Evolutionary conservation across 2,113 vertebrate genomes (phyloP).

Genomic region (Natator depressus): DNA sequence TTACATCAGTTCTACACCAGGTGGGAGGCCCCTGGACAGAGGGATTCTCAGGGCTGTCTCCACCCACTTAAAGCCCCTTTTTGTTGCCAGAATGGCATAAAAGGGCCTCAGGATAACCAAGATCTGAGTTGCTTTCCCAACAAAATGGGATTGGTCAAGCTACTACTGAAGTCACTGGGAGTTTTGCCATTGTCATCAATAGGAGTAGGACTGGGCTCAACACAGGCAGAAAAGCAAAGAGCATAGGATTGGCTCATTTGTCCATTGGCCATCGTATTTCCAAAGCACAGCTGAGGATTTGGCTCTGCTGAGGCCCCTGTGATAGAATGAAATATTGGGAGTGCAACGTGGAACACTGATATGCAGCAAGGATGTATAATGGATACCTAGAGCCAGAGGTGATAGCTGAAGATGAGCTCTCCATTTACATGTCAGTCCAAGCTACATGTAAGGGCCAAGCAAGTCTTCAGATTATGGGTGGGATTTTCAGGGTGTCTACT

Average conservation of each 20-base stretch:
- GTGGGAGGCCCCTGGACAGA: not conserved
- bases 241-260: not conserved
- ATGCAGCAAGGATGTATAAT: not conserved
- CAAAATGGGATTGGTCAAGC: not conserved
- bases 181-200: not conserved
- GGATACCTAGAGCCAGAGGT: no score
- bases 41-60: not conserved
- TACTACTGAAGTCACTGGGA: not conserved
- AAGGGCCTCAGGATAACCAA: not conserved
- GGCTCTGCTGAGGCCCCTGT: not conserved
- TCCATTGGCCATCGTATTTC: not conserved
- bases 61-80: not conserved
- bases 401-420: no score
- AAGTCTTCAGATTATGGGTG: no score
- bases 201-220: not conserved
- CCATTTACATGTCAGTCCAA: no score
- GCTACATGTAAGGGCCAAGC: no score
- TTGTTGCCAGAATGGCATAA: not conserved
- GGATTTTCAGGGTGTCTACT: no score
- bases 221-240: not conserved
- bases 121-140: not conserved
- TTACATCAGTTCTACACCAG: not conserved
- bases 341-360: not conserved
- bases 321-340: not conserved
- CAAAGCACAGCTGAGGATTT: not conserved